Evolutionary conservation across 2,113 vertebrate species (phyloP), one percentile per base, ranked within the genome.

Genomic region (Callocephalon fimbriatum): DNA sequence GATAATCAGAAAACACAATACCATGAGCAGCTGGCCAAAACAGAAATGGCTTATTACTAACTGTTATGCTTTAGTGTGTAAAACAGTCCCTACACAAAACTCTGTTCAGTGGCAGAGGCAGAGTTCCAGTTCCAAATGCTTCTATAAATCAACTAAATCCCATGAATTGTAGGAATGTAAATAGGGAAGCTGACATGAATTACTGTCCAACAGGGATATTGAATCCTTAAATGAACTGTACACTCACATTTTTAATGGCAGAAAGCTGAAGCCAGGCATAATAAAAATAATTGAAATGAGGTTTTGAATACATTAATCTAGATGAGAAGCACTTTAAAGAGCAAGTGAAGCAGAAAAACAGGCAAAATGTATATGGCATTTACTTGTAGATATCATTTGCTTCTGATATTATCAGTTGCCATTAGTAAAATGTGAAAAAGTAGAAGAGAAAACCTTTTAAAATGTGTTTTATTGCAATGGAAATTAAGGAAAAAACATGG

Each of bases 281-380:
- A 95, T 98, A 97, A 98, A 98, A 97, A 96, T 98, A 97, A 98
- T 97, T 96, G 96, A 97, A 98, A 98, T 61, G 94, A 93, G 84
- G 37, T 63, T 90, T 92, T 82, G 88, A 93, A 96, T 74, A 37
- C 82, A 94, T 98, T 97, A 85, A 94, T 97, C 96, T 95, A 67
- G 59, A 97, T 38, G 67, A 95, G 70, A 96, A 97, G 51, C 88
- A 53, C 68, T 95, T 95, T 88, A 94, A 93, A 95, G 90, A 93
- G 56, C 38, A 97, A 97, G 66, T n/a, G 88, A 97, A 96, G 76
- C 81, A 90, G 82, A 92, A 95, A 97, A 96, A 58, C 38, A 95
- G 45, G 38, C 70, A 67, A 66, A 86, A 92, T 74, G 22, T 77
- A 75, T 75, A 65, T 59, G 71, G 51, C 75, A 90, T 88, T 85